phyloP scores from a whole-genome alignment of 2,797 vertebrate species.

The Coendou prehensilis region DNA sequence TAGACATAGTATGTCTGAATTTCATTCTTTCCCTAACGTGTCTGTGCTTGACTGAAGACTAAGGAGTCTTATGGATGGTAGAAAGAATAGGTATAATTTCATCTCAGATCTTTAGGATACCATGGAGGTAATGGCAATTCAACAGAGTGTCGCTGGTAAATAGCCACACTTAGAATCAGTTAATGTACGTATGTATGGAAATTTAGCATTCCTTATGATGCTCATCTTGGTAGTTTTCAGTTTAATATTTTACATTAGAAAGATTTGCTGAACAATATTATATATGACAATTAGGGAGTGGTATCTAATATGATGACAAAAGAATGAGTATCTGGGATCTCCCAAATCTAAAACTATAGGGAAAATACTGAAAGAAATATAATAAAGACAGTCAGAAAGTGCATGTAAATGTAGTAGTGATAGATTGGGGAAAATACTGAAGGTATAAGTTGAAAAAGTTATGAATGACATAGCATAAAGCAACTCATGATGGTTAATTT shows the following conservation, averaged over 20 bases:
- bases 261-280: not conserved
- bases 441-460: not conserved
- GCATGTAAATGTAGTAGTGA: not conserved
- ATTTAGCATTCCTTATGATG: not conserved
- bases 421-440: not conserved
- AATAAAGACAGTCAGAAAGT: not conserved
- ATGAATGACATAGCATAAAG: not conserved
- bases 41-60: not conserved
- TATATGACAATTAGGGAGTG: not conserved
- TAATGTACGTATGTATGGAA: not conserved
- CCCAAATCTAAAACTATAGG: not conserved
- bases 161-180: not conserved
- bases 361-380: not conserved
- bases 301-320: not conserved
- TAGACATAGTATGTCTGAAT: not conserved
- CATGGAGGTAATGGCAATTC: not conserved
- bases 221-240: not conserved
- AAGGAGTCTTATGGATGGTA: not conserved
- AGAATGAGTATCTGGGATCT: not conserved
- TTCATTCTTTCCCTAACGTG: not conserved
- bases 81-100: not conserved
- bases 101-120: not conserved
- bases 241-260: constrained; percentile 37
- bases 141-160: not conserved
- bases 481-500: not conserved